Evolutionary conservation across 2,888 invertebrate species (phyloP), one percentile per base, ranked within the genome.

Genomic region (Nudaria mundana): DNA sequence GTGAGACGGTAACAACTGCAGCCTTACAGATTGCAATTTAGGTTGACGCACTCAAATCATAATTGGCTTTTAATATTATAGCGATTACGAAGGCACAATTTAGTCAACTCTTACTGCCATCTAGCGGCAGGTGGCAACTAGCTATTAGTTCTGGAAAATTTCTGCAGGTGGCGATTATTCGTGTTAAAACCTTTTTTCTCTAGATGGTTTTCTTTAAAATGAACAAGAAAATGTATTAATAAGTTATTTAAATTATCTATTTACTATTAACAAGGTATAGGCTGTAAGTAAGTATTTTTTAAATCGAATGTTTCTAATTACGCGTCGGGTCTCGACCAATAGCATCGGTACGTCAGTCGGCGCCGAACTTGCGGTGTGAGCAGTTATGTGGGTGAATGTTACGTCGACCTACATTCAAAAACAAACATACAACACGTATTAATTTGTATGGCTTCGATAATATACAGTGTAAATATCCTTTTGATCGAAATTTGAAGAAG

Each of bases 331-430:
- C 20, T 39, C 46, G 38, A 24, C 64, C 66, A 67, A 67, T 67
- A 39, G 37, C 30, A 54, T 40, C 14, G 36, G 38, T 54, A 57
- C 64, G 70, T 64, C 82, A 85, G 85, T 85, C 39, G 60, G 71
- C 78, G 80, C 74, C 69, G 56, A 68, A 48, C 67, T 38, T 44
- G 71, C 67, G 82, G 76, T 78, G 76, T 57, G 71, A 44, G 33
- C 48, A 62, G 81, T 63, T 48, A 54, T 49, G 62, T 53, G 35
- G 22, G 44, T 28, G 32, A 35, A 14, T 26, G 25, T 30, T 15
- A 25, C 46, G 41, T 55, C 56, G 66, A 60, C 53, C 60, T 70
- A 63, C 69, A 61, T n/a, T 42, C 54, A 64, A 59, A 60, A 63
- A 63, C 50, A 60, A 58, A 68, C 48, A 56, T 31, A 40, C 5